Evolutionary conservation across 2,797 vertebrate genomes (phyloP), one percentile per base, ranked within the genome.

Genomic region (Peromyscus melanophrys): DNA sequence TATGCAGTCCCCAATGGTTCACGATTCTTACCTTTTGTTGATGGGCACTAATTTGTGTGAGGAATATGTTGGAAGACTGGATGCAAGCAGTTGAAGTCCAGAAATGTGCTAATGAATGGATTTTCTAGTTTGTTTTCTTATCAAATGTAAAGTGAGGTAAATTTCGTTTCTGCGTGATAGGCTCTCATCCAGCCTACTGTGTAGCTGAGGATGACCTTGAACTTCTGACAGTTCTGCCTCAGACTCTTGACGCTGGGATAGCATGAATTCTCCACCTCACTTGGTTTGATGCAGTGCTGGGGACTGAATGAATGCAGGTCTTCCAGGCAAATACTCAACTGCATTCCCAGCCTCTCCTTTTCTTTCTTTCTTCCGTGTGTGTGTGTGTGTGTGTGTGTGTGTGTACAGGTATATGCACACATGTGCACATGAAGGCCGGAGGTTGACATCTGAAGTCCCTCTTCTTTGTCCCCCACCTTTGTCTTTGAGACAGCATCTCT

Each of bases 11-110:
- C 46, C 27, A 61, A 82, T 93, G 87, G 92, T 93, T 90, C 92
- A 95, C 87, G 67, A 46, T 40, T 40, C 52, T 93, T 71, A 85
- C 2, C 81, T 94, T 93, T 83, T 90, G 89, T 89, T 92, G 91
- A 94, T 34, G 92, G 90, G 29, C 71, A 82, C 17, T 95, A 87
- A 96, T 96, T 93, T 95, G 27, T 84, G 43, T 46, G 69, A 91
- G 52, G 19, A 89, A 94, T 43, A 52, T 59, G 88, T 81, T 94
- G 25, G 61, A 75, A 97, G 94, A 94, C 77, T 86, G 19, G 8
- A 90, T 67, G 65, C 57, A 96, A 95, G 93, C 6, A 1, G n/a
- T 14, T 89, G 81, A 93, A 78, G 43, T 90, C 73, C 71, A 96
- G 34, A 97, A 96, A 40, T 52, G 78, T 55, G 80, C 76, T 88